Evolutionary conservation across 2,888 invertebrate species (phyloP).

Genomic region (Drosophila rubida): DNA sequence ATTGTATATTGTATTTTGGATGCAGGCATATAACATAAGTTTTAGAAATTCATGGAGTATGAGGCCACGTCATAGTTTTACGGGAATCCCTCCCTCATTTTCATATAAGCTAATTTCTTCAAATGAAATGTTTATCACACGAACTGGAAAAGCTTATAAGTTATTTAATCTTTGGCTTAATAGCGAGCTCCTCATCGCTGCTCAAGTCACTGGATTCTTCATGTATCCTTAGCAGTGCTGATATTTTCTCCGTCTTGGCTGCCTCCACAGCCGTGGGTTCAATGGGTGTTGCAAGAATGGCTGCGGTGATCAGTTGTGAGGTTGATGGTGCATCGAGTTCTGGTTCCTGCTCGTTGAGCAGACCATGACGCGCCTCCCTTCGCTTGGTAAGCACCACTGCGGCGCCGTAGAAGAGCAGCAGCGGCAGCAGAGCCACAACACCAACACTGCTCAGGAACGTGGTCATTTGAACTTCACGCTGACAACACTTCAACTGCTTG

Average conservation of each 20-base stretch:
- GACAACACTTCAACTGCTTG: constrained; percentile 76
- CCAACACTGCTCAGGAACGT: constrained; percentile 63
- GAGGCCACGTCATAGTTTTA: too few relatives aligned
- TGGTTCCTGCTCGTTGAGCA: constrained; percentile 68
- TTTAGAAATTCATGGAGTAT: too few relatives aligned
- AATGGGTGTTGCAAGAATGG: constrained; percentile 32
- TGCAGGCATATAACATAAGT: too few relatives aligned
- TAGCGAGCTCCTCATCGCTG: constrained; percentile 18
- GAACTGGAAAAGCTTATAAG: not conserved
- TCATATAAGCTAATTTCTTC: not conserved
- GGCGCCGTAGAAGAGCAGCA: constrained; percentile 74
- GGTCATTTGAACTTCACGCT: constrained; percentile 65
- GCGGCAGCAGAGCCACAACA: constrained; percentile 65
- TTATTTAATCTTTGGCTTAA: constrained; percentile 24
- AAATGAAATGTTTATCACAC: constrained; percentile 1
- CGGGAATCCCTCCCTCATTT: too few relatives aligned
- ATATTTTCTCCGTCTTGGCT: not conserved
- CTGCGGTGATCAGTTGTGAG: constrained; percentile 39
- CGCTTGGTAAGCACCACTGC: constrained; percentile 71
- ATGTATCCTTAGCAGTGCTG: not conserved
- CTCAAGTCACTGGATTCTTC: constrained; percentile 3
- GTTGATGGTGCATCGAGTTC: constrained; percentile 43
- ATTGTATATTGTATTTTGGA: too few relatives aligned
- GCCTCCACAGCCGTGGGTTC: not conserved
- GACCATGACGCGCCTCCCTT: constrained; percentile 70